Evolutionary conservation across 2,888 invertebrate species (phyloP), one percentile per base, ranked within the genome.

Genomic region (Halictus ligatus): DNA sequence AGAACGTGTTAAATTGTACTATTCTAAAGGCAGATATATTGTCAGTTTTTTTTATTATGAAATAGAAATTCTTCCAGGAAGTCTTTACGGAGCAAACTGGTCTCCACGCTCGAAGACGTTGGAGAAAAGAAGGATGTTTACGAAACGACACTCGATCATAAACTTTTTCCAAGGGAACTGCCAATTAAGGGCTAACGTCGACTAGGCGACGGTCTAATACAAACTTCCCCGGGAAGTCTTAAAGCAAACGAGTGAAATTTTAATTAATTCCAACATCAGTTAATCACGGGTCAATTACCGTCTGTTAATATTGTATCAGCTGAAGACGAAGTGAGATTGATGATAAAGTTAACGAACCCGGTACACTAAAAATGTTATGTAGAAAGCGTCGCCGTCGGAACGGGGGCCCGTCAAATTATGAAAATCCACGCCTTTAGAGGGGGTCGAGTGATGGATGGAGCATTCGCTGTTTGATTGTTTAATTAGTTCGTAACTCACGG

Each of bases 181-280:
- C 46, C 54, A 80, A 80, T 80, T 80, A 83, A 75, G 75, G 21
- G 43, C 50, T 80, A 80, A 74, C 69, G 18, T 35, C 10, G 40
- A 15, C 25, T 54, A 73, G 35, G 21, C 48, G 25, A 29, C 25
- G 40, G 54, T 35, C 25, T 75, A 25, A 71, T 60, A 40, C 46
- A 83, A 60, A 71, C 80, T 80, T n/a, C 25, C 13, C 29, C 5
- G 69, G 75, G 15, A 69, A 48, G 80, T 83, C 67, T 83, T 58
- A 69, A 58, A 35, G 48, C 58, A n/a, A 35, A 71, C 58, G 69
- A 40, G 69, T 80, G 35, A 83, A 83, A 80, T 80, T 83, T 80
- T 80, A 83, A 83, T 71, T 83, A 83, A 83, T 60, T 58, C n/a
- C 75, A n/a, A 25, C 58, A 80, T 80, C 80, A 71, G 69, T 83